Conservation (phyloP, 2,113 vertebrate species). For the Lasiurus borealis region DNA sequence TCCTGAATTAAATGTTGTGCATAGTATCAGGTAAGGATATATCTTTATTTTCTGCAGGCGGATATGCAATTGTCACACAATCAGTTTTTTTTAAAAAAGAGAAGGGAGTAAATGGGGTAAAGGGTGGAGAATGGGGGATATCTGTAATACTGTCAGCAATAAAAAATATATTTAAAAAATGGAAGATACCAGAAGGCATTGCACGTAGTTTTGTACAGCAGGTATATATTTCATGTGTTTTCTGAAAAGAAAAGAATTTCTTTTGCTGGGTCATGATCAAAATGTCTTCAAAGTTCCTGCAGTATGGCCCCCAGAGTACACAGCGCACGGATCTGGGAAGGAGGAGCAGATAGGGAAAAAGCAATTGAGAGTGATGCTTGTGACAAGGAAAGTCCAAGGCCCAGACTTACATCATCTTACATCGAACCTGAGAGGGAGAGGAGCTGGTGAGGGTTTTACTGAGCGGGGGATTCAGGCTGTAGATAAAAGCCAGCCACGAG, state of each 20-base stretch:
- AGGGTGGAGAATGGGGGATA: too few relatives aligned
- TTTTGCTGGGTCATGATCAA: neutral
- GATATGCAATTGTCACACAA: neutral
- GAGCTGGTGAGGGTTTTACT: neutral
- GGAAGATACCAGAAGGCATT: neutral
- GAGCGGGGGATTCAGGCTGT: neutral
- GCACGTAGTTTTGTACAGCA: neutral
- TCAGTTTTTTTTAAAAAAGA: neutral
- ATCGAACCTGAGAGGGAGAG: neutral
- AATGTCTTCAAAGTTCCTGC: neutral
- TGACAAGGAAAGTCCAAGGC: neutral
- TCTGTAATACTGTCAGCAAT: too few relatives aligned
- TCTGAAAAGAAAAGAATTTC: neutral
- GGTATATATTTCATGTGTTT: neutral
- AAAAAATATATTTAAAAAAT: too few relatives aligned
- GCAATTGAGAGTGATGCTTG: neutral
- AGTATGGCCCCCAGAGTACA: neutral
- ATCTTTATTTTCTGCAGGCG: neutral
- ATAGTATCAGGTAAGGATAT: neutral
- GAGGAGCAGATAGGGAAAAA: neutral
- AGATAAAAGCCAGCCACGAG: neutral
- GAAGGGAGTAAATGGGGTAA: neutral
- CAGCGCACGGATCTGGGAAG: neutral
- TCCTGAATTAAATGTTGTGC: neutral
- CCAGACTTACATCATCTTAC: neutral